A percentile compares a stretch with the other conserved stretches of the same genome.
These are phyloP conservation scores for Etheostoma perlongum DNA, from an alignment of 2,797 vertebrate species.

Conservation along the genomic window DNA sequence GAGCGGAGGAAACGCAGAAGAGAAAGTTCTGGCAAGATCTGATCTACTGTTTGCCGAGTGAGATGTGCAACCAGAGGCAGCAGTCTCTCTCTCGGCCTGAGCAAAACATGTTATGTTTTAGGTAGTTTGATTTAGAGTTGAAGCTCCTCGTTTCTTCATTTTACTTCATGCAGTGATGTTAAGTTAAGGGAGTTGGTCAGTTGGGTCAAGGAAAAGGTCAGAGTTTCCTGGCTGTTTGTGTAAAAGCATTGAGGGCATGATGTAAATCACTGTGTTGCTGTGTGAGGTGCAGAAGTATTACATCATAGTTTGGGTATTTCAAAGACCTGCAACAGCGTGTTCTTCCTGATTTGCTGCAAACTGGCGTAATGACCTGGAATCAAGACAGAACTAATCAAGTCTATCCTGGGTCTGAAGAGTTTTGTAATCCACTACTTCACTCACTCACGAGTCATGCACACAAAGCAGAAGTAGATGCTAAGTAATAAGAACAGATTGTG, in stretches of 20 bases:
- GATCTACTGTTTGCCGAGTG: slow-evolving; percentile 32
- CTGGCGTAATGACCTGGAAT: slow-evolving; percentile 8
- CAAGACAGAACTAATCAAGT: slow-evolving; percentile 22
- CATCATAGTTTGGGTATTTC: slow-evolving; percentile 41
- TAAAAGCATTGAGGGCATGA: slow-evolving; percentile 19
- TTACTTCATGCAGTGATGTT: slow-evolving; percentile 41
- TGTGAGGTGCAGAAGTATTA: slow-evolving; percentile 31
- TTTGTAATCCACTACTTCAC: background rate
- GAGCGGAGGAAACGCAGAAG: slow-evolving; percentile 48
- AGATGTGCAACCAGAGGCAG: slow-evolving; percentile 44
- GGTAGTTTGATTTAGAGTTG: slow-evolving; percentile 52
- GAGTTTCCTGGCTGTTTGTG: slow-evolving; percentile 35
- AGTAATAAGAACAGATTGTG: slow-evolving; percentile 59
- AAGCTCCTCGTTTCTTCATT: slow-evolving; percentile 33
- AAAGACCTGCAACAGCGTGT: slow-evolving; percentile 16
- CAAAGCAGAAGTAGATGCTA: slow-evolving; percentile 37
- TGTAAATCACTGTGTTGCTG: slow-evolving; percentile 34
- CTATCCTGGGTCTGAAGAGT: slow-evolving; percentile 8
- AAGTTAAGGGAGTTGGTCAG: slow-evolving; percentile 29
- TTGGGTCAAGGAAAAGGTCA: slow-evolving; percentile 46
- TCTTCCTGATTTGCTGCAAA: slow-evolving; percentile 26
- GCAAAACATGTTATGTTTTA: slow-evolving; percentile 54
- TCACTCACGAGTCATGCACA: slow-evolving; percentile 19
- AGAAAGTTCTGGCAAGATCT: slow-evolving; percentile 61
- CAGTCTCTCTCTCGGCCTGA: slow-evolving; percentile 19